Conservation (phyloP, 2,888 invertebrate species). For the Sinelater perroti region DNA sequence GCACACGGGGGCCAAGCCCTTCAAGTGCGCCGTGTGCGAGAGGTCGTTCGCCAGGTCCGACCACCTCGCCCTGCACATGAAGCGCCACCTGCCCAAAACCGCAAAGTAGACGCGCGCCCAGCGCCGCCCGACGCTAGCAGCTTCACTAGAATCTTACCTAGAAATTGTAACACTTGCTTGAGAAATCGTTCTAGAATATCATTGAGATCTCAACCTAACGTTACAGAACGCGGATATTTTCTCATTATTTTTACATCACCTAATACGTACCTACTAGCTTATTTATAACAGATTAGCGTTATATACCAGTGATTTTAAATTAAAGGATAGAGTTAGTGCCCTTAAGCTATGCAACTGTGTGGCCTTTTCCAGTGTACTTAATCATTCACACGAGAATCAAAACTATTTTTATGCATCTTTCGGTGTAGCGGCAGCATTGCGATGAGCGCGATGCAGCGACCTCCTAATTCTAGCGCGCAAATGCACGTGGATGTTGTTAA, state of each 20-base stretch:
- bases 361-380: constrained; percentile 41
- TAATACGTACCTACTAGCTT: constrained; percentile 23
- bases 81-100: constrained; percentile 92
- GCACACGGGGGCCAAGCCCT: constrained; percentile 96
- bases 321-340: constrained; percentile 7
- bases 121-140: constrained; percentile 7
- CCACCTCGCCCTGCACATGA: constrained; percentile 96
- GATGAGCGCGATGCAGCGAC: constrained; percentile 7
- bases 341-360: constrained; percentile 26
- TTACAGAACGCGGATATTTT: constrained; percentile 16
- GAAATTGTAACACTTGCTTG: constrained; percentile 20
- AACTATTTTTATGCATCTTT: constrained; percentile 26
- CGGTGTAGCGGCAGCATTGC: constrained; percentile 5
- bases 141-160: constrained; percentile 15
- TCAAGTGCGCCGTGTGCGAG: constrained; percentile 95
- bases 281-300: constrained; percentile 24
- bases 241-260: constrained; percentile 25
- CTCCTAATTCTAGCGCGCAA: constrained; percentile 1
- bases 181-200: constrained; percentile 23
- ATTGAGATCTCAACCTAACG: constrained; percentile 25
- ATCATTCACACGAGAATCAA: constrained; percentile 7
- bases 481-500: background rate
- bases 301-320: constrained; percentile 22
- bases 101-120: constrained; percentile 64
- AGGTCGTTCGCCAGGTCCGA: constrained; percentile 94